These are phyloP conservation scores for Chironomus striatipennis DNA, from an alignment of 1,140 invertebrate genomes.

Conservation along the genomic window DNA sequence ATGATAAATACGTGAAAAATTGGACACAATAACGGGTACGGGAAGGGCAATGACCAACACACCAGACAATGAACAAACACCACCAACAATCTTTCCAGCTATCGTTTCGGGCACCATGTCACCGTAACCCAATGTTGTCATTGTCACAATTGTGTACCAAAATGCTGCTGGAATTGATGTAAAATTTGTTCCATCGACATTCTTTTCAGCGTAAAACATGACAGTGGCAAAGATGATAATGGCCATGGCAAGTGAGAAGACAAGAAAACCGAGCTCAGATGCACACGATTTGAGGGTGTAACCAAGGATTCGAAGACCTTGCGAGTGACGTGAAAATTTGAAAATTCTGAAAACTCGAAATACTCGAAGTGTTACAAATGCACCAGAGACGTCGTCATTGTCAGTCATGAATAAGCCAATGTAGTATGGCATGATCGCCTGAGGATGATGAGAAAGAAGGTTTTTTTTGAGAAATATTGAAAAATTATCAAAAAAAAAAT, in stretches of 20 bases:
- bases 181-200: constrained; percentile 90
- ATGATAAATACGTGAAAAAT: constrained; percentile 99
- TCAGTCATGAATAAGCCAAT: constrained; percentile 88
- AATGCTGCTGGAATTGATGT: constrained; percentile 98
- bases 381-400: constrained; percentile 97
- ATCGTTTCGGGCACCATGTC: constrained; percentile 99
- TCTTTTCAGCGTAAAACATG: constrained; percentile 99
- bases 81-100: constrained; percentile 97
- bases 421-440: constrained; percentile 96
- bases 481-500: no score
- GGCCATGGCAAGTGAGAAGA: constrained; percentile 99
- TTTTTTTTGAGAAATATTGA: no score
- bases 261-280: constrained; percentile 96
- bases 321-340: constrained; percentile 99
- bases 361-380: constrained; percentile 96
- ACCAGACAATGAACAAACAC: constrained; percentile 96
- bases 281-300: constrained; percentile 99
- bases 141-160: constrained; percentile 99
- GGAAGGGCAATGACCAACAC: constrained; percentile 99
- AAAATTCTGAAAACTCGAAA: constrained; percentile 99
- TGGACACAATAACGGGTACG: constrained; percentile 99
- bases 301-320: constrained; percentile 94
- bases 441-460: no score
- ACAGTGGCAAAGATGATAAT: constrained; percentile 99
- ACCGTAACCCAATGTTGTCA: constrained; percentile 98